Evolutionary conservation across 2,797 vertebrate genomes (phyloP), one percentile per base, ranked within the genome.

Genomic region (Bucorvus abyssinicus): DNA sequence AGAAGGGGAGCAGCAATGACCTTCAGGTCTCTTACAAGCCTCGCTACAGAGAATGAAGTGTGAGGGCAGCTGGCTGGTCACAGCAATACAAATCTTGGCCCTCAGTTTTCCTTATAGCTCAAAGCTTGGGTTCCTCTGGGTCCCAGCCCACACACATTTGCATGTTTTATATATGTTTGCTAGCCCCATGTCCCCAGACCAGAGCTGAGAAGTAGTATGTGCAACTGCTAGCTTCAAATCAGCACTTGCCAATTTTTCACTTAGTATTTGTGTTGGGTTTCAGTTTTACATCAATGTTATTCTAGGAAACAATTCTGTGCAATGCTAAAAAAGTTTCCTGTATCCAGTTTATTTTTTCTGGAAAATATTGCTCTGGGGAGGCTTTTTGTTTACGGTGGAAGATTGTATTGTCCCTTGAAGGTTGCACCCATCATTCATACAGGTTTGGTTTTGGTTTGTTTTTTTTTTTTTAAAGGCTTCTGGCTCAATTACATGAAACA

Each of bases 401-500:
- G 52, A 60, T 70, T 84, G 44, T 32, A 68, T 89, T 93, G 74
- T 94, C 29, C 50, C 64, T 93, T 64, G n/a, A 87, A 89, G 65
- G 40, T 21, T 96, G 70, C 32, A 89, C 18, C 52, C 44, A 56
- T 84, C 10, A 12, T 71, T 87, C 77, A 91, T 49, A 75, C 17
- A 29, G 12, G 47, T 13, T 38, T 42, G 16, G 68, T 84, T 75
- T 32, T 23, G 5, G 20, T 21, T 36, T n/a, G n/a, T n/a, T 79
- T 27, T 13, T n/a, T 64, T 40, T 52, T 68, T 77, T 44, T 34
- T 14, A 32, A 94, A 99, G 99, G 95, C 98, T 99, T 91, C 97
- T 99, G 91, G 98, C 98, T 90, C 99, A 99, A 89, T 97, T 99
- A 93, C 98, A 98, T 21, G 99, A 99, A 97, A 99, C 99, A 0